A percentile compares a stretch with the other conserved stretches of the same genome.
Conservation (phyloP, 2,797 vertebrate genomes). For the Gallinago nigripennis region DNA sequence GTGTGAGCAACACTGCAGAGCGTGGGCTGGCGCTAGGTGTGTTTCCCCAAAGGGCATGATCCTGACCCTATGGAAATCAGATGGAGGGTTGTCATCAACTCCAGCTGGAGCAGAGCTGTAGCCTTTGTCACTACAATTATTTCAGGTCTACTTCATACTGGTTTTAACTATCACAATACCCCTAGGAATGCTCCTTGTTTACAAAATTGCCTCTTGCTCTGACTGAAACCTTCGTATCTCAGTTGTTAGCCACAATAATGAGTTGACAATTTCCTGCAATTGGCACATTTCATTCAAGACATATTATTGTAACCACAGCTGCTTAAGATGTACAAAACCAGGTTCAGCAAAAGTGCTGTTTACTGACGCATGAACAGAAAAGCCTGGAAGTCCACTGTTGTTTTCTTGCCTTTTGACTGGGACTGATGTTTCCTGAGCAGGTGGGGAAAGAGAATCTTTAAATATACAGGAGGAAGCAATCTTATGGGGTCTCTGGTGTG, state of each 20-base stretch:
- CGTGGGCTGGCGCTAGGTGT: neutral
- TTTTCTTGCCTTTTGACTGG: slow-evolving; percentile 65
- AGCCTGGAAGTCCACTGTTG: slow-evolving; percentile 64
- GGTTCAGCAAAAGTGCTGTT: slow-evolving; percentile 53
- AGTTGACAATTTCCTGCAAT: slow-evolving; percentile 72
- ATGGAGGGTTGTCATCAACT: neutral
- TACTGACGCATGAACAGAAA: slow-evolving; percentile 67
- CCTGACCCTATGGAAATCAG: neutral
- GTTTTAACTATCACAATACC: slow-evolving; percentile 39
- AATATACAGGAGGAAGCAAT: slow-evolving; percentile 53
- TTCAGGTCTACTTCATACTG: slow-evolving; percentile 47
- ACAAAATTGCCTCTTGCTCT: slow-evolving; percentile 33
- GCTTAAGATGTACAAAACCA: slow-evolving; percentile 46
- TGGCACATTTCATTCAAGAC: slow-evolving; percentile 73
- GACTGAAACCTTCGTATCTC: slow-evolving; percentile 39
- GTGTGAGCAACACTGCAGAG: neutral
- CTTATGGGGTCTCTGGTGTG: slow-evolving; percentile 19
- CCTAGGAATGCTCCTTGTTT: slow-evolving; percentile 53
- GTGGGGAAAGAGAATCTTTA: slow-evolving; percentile 62
- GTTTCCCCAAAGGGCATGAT: neutral
- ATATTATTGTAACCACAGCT: slow-evolving; percentile 68
- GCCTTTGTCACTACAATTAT: slow-evolving; percentile 50
- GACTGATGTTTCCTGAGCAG: slow-evolving; percentile 63
- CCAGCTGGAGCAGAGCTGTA: neutral
- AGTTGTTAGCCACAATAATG: slow-evolving; percentile 68